Evolutionary conservation across 2,113 vertebrate genomes (phyloP).

Genomic region (Burhinus oedicnemus): DNA sequence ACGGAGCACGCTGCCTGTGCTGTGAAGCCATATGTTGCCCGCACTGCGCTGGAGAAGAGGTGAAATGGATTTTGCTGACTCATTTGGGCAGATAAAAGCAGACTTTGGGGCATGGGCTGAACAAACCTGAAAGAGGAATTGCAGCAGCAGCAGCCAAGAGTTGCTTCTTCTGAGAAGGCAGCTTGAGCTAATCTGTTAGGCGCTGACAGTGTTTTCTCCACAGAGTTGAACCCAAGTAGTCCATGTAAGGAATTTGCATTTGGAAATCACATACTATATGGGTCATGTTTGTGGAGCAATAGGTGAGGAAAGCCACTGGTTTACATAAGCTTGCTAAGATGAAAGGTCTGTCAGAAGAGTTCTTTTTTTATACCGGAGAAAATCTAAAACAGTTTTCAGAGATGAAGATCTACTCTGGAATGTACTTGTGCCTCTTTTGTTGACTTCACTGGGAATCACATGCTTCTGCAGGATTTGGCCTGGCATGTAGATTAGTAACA

Average conservation of each 20-base stretch:
- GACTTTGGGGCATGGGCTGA: not conserved
- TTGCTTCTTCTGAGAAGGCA: not conserved
- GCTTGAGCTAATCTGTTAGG: not conserved
- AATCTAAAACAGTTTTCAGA: not conserved
- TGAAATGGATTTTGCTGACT: not conserved
- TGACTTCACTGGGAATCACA: not conserved
- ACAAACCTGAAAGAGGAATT: not conserved
- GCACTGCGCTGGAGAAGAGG: not conserved
- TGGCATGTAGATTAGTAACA: not conserved
- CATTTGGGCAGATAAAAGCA: not conserved
- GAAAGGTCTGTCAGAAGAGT: not conserved
- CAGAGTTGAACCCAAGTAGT: not conserved
- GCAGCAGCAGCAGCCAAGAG: not conserved
- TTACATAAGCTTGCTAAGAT: not conserved
- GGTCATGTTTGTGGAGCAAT: not conserved
- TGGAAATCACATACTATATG: not conserved
- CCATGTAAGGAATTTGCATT: not conserved
- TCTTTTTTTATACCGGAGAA: not conserved
- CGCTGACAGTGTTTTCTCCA: not conserved
- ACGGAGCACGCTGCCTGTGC: not conserved
- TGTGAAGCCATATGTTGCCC: rapidly evolving
- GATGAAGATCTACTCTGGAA: not conserved
- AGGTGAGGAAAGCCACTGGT: not conserved
- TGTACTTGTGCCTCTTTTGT: not conserved
- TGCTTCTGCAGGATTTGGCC: not conserved